Conservation (phyloP, 2,113 vertebrate genomes). For the Forbesichthys agassizii region DNA sequence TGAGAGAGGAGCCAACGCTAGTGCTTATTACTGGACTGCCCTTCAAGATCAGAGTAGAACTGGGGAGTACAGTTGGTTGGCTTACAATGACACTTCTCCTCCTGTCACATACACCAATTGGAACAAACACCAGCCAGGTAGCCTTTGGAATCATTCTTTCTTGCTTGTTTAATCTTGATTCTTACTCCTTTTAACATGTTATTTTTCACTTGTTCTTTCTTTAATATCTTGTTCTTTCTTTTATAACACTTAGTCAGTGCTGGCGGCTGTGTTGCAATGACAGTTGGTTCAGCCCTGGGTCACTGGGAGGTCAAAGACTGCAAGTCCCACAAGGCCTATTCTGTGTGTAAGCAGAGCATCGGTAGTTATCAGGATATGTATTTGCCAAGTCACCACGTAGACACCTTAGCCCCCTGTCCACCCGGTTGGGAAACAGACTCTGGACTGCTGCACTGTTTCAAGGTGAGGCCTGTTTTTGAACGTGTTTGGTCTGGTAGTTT, state of each 20-base stretch:
- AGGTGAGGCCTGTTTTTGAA: constrained; percentile 71
- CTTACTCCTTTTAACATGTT: background rate
- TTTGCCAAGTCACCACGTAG: constrained; percentile 68
- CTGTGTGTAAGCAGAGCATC: constrained; percentile 85
- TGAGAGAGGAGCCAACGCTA: constrained; percentile 65
- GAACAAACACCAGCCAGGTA: constrained; percentile 89
- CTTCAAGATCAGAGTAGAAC: constrained; percentile 78
- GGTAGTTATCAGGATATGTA: constrained; percentile 58
- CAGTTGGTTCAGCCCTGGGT: constrained; percentile 78
- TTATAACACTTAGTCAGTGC: constrained; percentile 70
- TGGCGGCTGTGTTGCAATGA: constrained; percentile 87
- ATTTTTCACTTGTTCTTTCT: background rate
- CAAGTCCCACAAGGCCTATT: constrained; percentile 82
- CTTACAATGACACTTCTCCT: constrained; percentile 41
- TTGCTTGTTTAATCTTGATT: background rate
- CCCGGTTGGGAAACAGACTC: constrained; percentile 85
- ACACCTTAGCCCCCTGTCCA: constrained; percentile 77
- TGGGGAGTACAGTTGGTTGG: constrained; percentile 86
- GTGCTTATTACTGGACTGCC: constrained; percentile 87
- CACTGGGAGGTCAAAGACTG: constrained; percentile 94
- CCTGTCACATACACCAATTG: constrained; percentile 85
- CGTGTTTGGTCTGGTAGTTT: background rate
- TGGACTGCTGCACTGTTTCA: constrained; percentile 84
- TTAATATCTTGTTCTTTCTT: background rate
- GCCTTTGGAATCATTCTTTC: too few relatives aligned